phyloP scores from a whole-genome alignment of 2,797 vertebrate genomes.

The Microctenopoma lineatum region DNA sequence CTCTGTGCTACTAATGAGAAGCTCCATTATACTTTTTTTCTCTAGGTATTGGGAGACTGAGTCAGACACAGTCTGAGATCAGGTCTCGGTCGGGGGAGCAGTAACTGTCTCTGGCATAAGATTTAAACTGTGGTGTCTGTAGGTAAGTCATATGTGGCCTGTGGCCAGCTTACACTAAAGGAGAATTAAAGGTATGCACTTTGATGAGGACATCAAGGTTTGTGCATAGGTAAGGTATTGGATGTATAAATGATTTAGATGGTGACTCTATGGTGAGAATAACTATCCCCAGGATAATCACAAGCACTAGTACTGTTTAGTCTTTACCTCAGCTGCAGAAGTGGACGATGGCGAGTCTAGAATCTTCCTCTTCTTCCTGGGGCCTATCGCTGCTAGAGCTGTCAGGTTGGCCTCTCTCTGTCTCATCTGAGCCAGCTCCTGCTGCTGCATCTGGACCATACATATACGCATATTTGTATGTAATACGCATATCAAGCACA shows the following conservation, averaged over 20 bases:
- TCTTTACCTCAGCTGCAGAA: slow-evolving; percentile 89
- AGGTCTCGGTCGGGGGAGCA: no score
- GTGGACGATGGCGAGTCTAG: slow-evolving; percentile 89
- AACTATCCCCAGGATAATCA: not conserved
- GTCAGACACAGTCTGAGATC: no score
- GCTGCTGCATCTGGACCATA: slow-evolving; percentile 94
- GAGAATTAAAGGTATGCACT: not conserved
- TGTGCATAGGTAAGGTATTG: not conserved
- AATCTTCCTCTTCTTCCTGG: slow-evolving; percentile 93
- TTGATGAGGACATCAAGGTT: not conserved
- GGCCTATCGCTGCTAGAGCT: slow-evolving; percentile 95
- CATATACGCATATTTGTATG: slow-evolving; percentile 18
- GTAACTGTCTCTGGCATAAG: not conserved
- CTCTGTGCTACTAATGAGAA: no score
- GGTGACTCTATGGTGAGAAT: no score
- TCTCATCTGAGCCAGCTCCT: slow-evolving; percentile 96
- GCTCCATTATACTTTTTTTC: no score
- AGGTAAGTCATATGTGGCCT: not conserved
- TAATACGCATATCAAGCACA: slow-evolving; percentile 14
- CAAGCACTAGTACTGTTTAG: not conserved
- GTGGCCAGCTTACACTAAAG: not conserved
- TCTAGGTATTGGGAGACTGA: not conserved
- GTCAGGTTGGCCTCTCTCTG: slow-evolving; percentile 97
- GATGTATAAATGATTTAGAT: no score
- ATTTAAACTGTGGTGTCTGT: not conserved